Evolutionary conservation across 2,888 invertebrate species (phyloP), one percentile per base, ranked within the genome.

Genomic region (Aleiodes alternator): DNA sequence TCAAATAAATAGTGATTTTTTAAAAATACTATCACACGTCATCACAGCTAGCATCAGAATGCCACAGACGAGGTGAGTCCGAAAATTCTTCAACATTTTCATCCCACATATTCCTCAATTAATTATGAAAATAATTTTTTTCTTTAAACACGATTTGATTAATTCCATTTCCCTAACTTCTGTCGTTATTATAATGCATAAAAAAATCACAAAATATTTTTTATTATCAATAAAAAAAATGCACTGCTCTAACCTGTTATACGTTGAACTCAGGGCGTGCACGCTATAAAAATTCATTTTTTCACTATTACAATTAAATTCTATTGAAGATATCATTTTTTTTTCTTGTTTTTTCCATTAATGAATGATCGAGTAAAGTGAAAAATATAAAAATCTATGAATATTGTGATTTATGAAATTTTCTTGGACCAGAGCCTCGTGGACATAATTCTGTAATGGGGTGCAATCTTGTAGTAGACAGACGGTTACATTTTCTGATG

Each of bases 61-160:
- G 89, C 89, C 89, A 82, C 87, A 87, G 81, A 86, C 86, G 69
- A 88, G 88, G 89, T 89, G 81, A 87, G 88, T 81, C 77, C 69
- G 78, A 57, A 43, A 8, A 7, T 43, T 43, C 43, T 11, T 43
- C 73, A 77, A 79, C 75, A 78, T 78, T 83, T 84, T 81, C 61
- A 50, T 66, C 53, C 16, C 8, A 9, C 11, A 34, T 72, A 38
- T 72, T 77, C 56, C 14, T 61, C 43, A 23, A 53, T 31, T 57
- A 55, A 31, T 9, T 51, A 38, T 34, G 14, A 5, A 3, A 43
- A 6, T n/a, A 16, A n/a, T 50, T 66, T 50, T 23, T 43, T 16
- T 12, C 38, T 50, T 48, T 56, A 72, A 73, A 59, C n/a, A 51
- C 29, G 38, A 34, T 64, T 34, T 71, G 12, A 56, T 14, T 14